phyloP scores from a whole-genome alignment of 1,140 invertebrate species.

The Euura lappo region DNA sequence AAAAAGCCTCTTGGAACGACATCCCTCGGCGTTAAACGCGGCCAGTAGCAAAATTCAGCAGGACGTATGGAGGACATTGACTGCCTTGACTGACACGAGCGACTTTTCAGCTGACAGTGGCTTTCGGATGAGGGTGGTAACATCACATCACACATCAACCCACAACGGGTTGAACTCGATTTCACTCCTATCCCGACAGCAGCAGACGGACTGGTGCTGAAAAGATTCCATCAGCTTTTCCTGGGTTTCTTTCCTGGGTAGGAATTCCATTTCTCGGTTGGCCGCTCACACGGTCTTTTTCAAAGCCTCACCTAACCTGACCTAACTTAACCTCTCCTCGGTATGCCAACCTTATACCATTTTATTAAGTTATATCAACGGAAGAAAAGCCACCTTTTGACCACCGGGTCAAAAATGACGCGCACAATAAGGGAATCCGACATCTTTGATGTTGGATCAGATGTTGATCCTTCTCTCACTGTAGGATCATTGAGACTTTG shows the following conservation, averaged over 20 bases:
- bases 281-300: neutral
- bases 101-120: neutral
- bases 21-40: too few relatives aligned
- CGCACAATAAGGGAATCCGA: too few relatives aligned
- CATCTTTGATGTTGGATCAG: too few relatives aligned
- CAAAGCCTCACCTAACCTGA: slow-evolving; percentile 1
- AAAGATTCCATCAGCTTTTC: slow-evolving; percentile 7
- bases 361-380: neutral
- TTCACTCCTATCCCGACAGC: neutral
- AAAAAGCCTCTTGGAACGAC: too few relatives aligned
- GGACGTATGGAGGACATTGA: neutral
- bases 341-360: neutral
- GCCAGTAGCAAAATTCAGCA: too few relatives aligned
- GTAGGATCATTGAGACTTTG: neutral
- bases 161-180: neutral
- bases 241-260: neutral
- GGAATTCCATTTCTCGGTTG: slow-evolving; percentile 6
- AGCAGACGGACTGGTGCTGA: neutral
- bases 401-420: too few relatives aligned
- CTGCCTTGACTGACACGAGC: neutral
- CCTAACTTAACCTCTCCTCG: neutral
- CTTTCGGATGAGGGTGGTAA: too few relatives aligned
- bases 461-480: too few relatives aligned
- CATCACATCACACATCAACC: neutral
- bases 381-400: neutral